phyloP scores from a whole-genome alignment of 2,113 vertebrate genomes.

The Stegostoma tigrinum region DNA sequence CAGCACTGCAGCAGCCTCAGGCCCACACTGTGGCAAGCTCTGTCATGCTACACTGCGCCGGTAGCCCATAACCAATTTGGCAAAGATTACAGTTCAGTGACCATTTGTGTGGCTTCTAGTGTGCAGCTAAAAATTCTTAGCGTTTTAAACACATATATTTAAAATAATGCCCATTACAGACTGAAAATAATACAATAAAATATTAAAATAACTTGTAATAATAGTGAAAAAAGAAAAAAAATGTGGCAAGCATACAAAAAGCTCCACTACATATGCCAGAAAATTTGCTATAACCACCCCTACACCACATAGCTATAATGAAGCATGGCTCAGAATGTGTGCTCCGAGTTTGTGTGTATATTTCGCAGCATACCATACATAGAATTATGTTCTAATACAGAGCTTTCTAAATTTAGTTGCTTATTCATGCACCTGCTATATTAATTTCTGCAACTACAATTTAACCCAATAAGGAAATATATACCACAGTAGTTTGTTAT shows the following conservation, averaged over 20 bases:
- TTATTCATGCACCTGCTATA: background rate
- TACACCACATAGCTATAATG: background rate
- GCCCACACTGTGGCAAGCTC: no score
- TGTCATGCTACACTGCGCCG: no score
- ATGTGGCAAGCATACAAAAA: background rate
- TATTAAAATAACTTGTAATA: background rate
- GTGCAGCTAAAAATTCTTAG: background rate
- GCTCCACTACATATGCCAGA: background rate
- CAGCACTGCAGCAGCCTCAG: no score
- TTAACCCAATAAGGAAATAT: background rate
- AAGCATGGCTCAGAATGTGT: background rate
- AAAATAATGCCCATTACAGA: background rate
- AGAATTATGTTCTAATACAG: background rate
- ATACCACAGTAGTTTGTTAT: background rate
- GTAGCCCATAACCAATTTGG: background rate
- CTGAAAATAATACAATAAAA: background rate
- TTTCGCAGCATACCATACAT: background rate
- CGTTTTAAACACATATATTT: background rate
- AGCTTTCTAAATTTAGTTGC: background rate
- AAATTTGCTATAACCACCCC: background rate
- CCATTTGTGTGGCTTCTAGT: background rate
- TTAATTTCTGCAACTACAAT: background rate
- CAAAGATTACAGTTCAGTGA: background rate
- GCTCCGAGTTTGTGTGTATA: background rate
- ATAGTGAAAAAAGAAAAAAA: no score